These are phyloP conservation scores for Aegypius monachus DNA, from an alignment of 2,113 vertebrate species.

Conservation along the genomic window DNA sequence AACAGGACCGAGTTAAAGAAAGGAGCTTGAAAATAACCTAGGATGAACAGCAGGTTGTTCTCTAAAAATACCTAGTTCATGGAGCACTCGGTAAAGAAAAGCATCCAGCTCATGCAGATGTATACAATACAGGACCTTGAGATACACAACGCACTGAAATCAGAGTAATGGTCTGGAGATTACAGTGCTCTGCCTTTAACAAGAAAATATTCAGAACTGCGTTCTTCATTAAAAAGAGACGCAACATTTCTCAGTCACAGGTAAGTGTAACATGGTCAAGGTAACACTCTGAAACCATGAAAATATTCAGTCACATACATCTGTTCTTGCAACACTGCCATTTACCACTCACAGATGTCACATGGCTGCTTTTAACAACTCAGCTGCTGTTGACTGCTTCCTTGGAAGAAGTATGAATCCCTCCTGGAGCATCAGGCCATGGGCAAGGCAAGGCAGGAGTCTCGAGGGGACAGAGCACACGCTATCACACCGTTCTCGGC, in stretches of 20 bases:
- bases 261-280: neutral
- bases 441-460: neutral
- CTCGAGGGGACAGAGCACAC: neutral
- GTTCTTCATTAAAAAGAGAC: neutral
- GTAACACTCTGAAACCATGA: neutral
- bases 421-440: neutral
- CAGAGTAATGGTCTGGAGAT: neutral
- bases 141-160: neutral
- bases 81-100: neutral
- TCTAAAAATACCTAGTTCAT: neutral
- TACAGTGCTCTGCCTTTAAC: neutral
- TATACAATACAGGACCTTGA: neutral
- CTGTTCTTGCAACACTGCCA: neutral
- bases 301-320: neutral
- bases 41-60: neutral
- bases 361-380: neutral
- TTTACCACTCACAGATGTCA: neutral
- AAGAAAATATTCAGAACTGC: neutral
- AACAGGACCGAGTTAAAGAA: neutral
- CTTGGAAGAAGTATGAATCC: neutral
- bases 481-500: fast-evolving
- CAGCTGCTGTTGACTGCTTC: neutral
- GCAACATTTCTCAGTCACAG: neutral
- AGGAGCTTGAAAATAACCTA: neutral
- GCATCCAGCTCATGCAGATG: neutral